Evolutionary conservation across 2,113 vertebrate genomes (phyloP).

Genomic region (Shinisaurus crocodilurus): DNA sequence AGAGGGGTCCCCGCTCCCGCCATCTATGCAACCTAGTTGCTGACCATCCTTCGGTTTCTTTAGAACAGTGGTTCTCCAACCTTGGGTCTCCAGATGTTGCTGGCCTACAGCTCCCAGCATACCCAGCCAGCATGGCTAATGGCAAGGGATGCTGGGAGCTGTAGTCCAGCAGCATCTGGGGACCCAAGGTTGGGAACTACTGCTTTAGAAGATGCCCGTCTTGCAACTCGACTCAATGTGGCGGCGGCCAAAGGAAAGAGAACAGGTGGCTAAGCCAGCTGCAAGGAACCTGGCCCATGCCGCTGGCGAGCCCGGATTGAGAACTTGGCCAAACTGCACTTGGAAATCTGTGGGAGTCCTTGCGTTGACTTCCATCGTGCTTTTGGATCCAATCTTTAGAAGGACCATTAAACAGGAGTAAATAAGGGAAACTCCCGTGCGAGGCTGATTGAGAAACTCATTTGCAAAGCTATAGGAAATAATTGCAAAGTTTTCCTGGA

Average conservation of each 20-base stretch:
- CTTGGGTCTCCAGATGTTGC: no score
- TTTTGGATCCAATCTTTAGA: slow-evolving; percentile 7
- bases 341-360: not conserved
- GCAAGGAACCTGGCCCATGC: not conserved
- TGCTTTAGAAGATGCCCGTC: not conserved
- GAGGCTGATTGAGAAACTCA: slow-evolving; percentile 42
- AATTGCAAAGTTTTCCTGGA: slow-evolving; percentile 67
- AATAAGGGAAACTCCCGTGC: slow-evolving; percentile 8
- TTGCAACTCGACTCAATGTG: not conserved
- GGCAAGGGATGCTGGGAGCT: no score
- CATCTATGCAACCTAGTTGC: no score
- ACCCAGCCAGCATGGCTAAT: no score
- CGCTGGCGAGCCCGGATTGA: not conserved
- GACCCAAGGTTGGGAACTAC: no score
- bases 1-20: not conserved
- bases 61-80: no score
- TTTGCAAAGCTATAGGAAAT: slow-evolving; percentile 68
- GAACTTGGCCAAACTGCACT: not conserved
- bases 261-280: not conserved
- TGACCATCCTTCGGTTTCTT: no score
- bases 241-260: not conserved
- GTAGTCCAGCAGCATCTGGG: no score
- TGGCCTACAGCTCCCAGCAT: no score
- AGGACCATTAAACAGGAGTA: slow-evolving; percentile 30
- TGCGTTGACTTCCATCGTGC: not conserved